phyloP scores from a whole-genome alignment of 2,113 vertebrate species.

The Xenotilapia longispinis region DNA sequence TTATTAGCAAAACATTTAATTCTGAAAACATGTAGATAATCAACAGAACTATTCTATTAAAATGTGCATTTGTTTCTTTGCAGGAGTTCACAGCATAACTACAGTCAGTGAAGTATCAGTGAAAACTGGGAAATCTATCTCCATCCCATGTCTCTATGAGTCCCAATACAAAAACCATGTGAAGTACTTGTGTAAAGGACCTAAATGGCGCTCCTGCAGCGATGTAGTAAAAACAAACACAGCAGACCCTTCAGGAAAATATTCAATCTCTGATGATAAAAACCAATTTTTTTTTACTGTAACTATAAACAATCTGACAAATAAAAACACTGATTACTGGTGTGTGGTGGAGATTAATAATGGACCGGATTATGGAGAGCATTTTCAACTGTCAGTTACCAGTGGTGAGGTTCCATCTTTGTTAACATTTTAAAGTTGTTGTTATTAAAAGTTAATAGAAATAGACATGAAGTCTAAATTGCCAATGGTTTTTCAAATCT shows the following conservation, averaged over 20 bases:
- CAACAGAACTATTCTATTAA: neutral
- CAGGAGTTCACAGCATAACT: constrained; percentile 3
- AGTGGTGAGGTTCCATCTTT: neutral
- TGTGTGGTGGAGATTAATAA: neutral
- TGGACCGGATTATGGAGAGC: accelerated
- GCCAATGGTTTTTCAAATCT: neutral
- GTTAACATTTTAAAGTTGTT: neutral
- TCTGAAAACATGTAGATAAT: neutral
- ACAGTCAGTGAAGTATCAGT: neutral
- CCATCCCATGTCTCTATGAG: constrained; percentile 36
- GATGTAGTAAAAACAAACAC: neutral
- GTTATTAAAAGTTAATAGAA: neutral
- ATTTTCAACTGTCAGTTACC: constrained; percentile 5
- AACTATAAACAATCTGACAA: neutral
- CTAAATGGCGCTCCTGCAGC: accelerated
- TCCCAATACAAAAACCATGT: neutral
- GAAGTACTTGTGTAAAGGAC: constrained; percentile 37
- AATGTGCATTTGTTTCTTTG: neutral
- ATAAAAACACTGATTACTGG: neutral
- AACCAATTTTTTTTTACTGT: neutral
- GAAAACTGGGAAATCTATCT: neutral
- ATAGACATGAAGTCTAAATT: neutral
- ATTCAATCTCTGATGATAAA: neutral
- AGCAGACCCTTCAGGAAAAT: neutral
- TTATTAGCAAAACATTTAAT: accelerated